Percentiles rank a stretch among this genome's conserved stretches.
These are phyloP conservation scores for Chrysocyon brachyurus DNA, from an alignment of 2,797 vertebrate genomes.

Conservation along the genomic window DNA sequence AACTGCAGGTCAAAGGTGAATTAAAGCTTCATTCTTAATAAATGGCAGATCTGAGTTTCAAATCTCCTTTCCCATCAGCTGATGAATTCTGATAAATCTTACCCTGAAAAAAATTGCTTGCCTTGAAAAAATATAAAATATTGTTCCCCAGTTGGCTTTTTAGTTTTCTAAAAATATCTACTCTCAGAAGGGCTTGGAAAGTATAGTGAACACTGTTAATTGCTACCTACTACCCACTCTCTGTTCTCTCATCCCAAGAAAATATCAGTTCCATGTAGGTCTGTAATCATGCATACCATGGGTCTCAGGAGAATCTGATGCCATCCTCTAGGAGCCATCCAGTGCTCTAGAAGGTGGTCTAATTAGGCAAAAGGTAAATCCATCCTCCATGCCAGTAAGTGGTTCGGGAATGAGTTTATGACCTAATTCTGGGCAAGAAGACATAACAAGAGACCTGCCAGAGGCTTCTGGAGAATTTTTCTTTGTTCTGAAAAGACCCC, in stretches of 20 bases:
- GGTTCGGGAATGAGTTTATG: neutral
- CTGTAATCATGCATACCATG: neutral
- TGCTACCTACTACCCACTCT: neutral
- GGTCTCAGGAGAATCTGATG: neutral
- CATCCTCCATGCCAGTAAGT: neutral
- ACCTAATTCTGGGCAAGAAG: neutral
- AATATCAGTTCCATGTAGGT: neutral
- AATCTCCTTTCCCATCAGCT: neutral
- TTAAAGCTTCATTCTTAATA: neutral
- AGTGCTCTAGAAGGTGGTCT: neutral
- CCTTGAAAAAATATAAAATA: neutral
- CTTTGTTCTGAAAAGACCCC: neutral
- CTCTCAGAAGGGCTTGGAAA: neutral
- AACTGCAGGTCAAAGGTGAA: neutral
- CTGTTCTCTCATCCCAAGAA: neutral
- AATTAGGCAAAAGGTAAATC: neutral
- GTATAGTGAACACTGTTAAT: fast-evolving
- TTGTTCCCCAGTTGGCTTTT: neutral
- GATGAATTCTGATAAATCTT: neutral
- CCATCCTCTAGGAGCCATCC: neutral
- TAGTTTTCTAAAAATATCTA: neutral
- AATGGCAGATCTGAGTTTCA: neutral
- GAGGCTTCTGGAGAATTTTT: neutral
- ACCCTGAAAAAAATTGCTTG: neutral
- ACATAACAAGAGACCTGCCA: neutral